These are phyloP conservation scores for Pampus argenteus DNA, from an alignment of 2,797 vertebrate species.

Conservation along the genomic window DNA sequence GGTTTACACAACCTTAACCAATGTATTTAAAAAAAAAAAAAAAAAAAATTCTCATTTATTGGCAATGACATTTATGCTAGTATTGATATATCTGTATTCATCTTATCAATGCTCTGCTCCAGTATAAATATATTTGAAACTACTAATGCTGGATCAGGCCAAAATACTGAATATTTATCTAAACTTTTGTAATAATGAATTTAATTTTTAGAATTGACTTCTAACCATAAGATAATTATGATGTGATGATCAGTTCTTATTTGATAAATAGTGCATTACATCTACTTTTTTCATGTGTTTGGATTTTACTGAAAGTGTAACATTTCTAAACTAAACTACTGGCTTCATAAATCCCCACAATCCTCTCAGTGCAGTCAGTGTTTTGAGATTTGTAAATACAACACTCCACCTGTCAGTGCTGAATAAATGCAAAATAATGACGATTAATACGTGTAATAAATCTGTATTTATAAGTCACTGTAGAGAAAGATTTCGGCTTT, in stretches of 20 bases:
- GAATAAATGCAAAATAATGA: constrained; percentile 11
- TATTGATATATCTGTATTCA: neutral
- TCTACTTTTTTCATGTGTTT: neutral
- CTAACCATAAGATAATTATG: neutral
- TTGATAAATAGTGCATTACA: neutral
- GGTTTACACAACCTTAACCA: too few species aligned
- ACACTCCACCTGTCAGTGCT: neutral
- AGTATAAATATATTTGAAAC: neutral
- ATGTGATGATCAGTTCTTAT: neutral
- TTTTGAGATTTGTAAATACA: constrained; percentile 8
- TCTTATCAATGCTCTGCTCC: neutral
- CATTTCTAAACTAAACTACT: neutral
- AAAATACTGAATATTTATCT: neutral
- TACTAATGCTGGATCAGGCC: neutral
- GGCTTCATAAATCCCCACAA: neutral
- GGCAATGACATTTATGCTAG: neutral
- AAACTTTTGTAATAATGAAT: neutral
- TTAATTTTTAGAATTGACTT: neutral
- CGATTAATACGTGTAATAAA: constrained; percentile 18
- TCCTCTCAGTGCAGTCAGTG: neutral
- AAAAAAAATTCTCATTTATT: neutral
- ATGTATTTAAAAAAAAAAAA: too few species aligned
- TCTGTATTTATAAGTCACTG: neutral
- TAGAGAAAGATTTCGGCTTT: too few species aligned
- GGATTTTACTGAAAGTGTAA: constrained; percentile 6